Conservation (phyloP, 2,888 invertebrate species). For the Caradrina kadenii region DNA sequence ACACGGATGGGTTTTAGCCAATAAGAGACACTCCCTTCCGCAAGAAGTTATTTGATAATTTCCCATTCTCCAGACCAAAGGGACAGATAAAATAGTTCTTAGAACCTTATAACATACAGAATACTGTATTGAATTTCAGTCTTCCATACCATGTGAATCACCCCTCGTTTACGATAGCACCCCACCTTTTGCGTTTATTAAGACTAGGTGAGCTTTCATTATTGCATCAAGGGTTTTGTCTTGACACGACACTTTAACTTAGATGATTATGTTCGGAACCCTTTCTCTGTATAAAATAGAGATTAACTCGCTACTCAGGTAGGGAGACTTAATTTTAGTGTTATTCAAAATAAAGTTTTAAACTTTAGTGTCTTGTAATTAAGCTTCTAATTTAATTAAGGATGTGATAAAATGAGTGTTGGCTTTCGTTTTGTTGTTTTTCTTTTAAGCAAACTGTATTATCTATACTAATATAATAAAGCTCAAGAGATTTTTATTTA, state of each 20-base stretch:
- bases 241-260: constrained; percentile 64
- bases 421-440: neutral
- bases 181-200: constrained; percentile 55
- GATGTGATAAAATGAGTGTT: neutral
- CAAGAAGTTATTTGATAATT: no score
- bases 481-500: no score
- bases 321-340: constrained; percentile 57
- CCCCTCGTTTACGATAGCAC: constrained; percentile 22
- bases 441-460: no score
- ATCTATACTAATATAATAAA: no score
- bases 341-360: constrained; percentile 50
- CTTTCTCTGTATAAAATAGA: constrained; percentile 53
- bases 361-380: constrained; percentile 23
- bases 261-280: constrained; percentile 62
- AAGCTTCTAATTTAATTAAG: constrained; percentile 25
- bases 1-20: no score
- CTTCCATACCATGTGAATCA: neutral
- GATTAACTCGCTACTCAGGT: constrained; percentile 52
- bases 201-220: constrained; percentile 63
- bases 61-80: no score
- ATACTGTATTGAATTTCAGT: no score
- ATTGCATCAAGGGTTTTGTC: constrained; percentile 66
- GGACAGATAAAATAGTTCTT: no score
- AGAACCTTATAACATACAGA: no score
- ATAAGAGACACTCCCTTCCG: no score